Evolutionary conservation across 2,113 vertebrate genomes (phyloP), one percentile per base, ranked within the genome.

Genomic region (Lates calcarifer): DNA sequence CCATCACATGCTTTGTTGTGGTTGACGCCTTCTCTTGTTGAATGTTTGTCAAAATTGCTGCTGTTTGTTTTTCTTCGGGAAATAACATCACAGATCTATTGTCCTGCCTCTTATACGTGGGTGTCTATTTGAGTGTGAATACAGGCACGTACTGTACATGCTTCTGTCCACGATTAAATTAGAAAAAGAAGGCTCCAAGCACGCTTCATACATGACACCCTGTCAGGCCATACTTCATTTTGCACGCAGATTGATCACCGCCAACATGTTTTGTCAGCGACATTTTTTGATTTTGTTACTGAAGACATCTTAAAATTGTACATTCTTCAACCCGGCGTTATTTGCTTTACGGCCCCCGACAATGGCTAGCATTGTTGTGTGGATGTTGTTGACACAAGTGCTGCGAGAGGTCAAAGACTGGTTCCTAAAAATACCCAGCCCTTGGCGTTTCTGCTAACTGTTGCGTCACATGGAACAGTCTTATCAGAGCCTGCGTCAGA

Each of bases 401-500:
- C 62, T 62, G 76, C 47, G 68, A 72, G 88, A 92, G 89, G 92
- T 92, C 90, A 92, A 79, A 91, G 86, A 87, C 85, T 74, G 70
- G 64, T 77, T 93, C 90, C 90, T 94, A 91, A 94, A 93, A 93
- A 90, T 92, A 92, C 85, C 76, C 72, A 45, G 87, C 87, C 88
- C 51, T 79, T 62, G 57, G 77, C 67, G 79, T 86, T 91, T 90
- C 86, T 88, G 83, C 81, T 81, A 80, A 92, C 78, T 28, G 78
- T 89, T 92, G 86, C 88, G 79, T 94, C 93, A 94, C 22, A 83
- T 82, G 83, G 87, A 87, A 81, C 77, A 45, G 88, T 86, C 90
- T 93, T 92, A 93, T 93, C 92, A 88, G 83, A 72, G 88, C 74
- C 84, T 92, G 90, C 88, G 87, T 93, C 92, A 93, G 79, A 88